Evolutionary conservation across 2,797 vertebrate genomes (phyloP).

Genomic region (Triplophysa bombifrons): DNA sequence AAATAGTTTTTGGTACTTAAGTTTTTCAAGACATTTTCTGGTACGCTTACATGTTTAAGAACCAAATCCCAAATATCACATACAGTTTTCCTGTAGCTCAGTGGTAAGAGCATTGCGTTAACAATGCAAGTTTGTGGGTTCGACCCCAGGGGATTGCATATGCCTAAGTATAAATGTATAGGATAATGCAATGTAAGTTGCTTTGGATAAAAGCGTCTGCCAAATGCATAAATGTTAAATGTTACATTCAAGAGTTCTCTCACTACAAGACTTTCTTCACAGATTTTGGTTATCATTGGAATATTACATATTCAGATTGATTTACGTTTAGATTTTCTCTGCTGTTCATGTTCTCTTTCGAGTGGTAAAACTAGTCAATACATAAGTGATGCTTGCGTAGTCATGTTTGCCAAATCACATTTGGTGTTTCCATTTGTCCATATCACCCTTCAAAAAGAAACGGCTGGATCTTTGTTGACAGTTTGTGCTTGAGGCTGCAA

Average conservation of each 20-base stretch:
- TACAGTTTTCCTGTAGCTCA: background rate
- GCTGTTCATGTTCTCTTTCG: background rate
- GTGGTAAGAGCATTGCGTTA: no score
- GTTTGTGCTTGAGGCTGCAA: constrained; percentile 47
- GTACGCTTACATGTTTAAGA: background rate
- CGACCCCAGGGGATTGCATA: no score
- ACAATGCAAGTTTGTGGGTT: no score
- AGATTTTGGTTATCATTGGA: background rate
- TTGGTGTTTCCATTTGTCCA: constrained; percentile 23
- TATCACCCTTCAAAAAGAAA: constrained; percentile 33
- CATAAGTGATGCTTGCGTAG: background rate
- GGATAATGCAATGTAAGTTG: no score
- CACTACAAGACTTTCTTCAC: background rate
- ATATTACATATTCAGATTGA: background rate
- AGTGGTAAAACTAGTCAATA: background rate
- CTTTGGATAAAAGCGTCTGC: no score
- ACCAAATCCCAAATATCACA: background rate
- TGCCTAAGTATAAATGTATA: no score
- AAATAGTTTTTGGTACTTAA: background rate
- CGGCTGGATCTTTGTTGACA: constrained; percentile 49
- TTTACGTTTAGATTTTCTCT: background rate
- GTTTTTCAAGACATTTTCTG: background rate
- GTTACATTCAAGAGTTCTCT: background rate
- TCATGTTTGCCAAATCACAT: background rate
- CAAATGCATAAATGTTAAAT: no score